phyloP scores from a whole-genome alignment of 2,113 vertebrate species.

The Callopanchax toddi region DNA sequence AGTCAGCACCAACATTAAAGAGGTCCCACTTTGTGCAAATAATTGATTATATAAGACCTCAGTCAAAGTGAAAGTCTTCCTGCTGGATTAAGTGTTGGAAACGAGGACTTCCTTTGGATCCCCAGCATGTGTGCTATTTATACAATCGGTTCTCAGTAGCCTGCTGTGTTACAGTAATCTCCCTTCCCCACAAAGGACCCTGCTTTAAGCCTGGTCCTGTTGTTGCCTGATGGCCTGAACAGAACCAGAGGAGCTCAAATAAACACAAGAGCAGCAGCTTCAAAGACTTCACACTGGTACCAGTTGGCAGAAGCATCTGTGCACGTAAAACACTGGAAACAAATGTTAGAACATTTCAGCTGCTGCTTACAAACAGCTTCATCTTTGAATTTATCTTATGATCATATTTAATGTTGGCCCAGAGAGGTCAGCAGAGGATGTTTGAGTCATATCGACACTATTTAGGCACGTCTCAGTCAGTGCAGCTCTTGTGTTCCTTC shows the following conservation, averaged over 20 bases:
- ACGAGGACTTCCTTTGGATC: conserved; percentile 32
- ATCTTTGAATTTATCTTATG: conserved; percentile 1
- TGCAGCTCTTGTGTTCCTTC: conserved; percentile 44
- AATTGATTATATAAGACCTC: background rate
- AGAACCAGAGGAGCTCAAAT: conserved; percentile 45
- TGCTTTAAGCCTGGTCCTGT: conserved; percentile 62
- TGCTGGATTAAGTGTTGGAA: background rate
- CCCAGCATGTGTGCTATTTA: conserved; percentile 52
- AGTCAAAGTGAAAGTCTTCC: conserved; percentile 4
- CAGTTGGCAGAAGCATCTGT: conserved; percentile 35
- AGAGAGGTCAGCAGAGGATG: background rate
- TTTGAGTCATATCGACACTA: conserved; percentile 38
- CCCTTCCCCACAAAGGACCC: conserved; percentile 44
- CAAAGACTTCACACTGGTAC: conserved; percentile 65
- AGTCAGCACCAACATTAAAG: background rate
- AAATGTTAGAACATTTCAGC: conserved; percentile 25
- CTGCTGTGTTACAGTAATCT: conserved; percentile 53
- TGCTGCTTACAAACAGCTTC: conserved; percentile 11
- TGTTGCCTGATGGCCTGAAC: conserved; percentile 54
- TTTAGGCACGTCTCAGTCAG: conserved; percentile 27
- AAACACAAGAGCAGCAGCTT: conserved; percentile 63
- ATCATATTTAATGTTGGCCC: conserved; percentile 3
- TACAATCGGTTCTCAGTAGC: conserved; percentile 47
- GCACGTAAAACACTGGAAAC: conserved; percentile 19
- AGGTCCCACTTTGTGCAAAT: background rate